Percentiles rank a stretch among this genome's conserved stretches.
These are phyloP conservation scores for Takifugu flavidus DNA, from an alignment of 2,113 vertebrate species.

Conservation along the genomic window DNA sequence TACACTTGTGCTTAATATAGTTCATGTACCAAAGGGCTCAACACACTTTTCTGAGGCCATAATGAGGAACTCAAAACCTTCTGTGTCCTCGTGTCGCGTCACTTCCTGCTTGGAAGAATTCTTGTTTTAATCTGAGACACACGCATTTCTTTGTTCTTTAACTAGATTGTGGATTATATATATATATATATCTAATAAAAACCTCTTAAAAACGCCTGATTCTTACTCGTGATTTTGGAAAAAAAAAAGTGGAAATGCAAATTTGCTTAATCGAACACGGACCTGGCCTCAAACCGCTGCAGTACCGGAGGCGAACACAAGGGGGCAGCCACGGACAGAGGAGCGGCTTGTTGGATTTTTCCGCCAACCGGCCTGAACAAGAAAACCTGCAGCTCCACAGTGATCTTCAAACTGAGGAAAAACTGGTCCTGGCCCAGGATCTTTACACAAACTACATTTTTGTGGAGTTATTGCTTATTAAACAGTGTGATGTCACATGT, in stretches of 20 bases:
- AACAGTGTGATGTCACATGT: no score
- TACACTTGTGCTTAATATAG: no score
- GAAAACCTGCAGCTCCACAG: neutral
- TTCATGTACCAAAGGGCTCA: no score
- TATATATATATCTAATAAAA: conserved; percentile 9
- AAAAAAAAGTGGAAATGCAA: no score
- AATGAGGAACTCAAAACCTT: no score
- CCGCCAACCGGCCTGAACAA: conserved; percentile 1
- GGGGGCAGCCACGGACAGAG: conserved; percentile 46
- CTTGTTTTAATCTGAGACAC: conserved; percentile 5
- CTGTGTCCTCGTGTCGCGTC: conserved; percentile 11
- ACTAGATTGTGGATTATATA: conserved; percentile 11
- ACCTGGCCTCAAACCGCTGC: conserved; percentile 5
- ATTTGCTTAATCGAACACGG: no score
- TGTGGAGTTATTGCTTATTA: no score
- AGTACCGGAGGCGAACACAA: conserved; percentile 39
- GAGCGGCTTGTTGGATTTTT: conserved; percentile 6
- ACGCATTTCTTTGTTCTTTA: conserved; percentile 7
- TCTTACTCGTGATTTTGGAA: neutral
- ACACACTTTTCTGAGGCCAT: no score
- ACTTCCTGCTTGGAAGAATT: conserved; percentile 4
- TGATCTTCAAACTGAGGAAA: no score
- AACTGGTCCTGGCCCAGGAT: no score
- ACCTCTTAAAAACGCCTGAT: conserved; percentile 12
- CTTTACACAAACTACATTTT: no score